Evolutionary conservation across 2,888 invertebrate genomes (phyloP), one percentile per base, ranked within the genome.

Genomic region (Cephus spinipes): DNA sequence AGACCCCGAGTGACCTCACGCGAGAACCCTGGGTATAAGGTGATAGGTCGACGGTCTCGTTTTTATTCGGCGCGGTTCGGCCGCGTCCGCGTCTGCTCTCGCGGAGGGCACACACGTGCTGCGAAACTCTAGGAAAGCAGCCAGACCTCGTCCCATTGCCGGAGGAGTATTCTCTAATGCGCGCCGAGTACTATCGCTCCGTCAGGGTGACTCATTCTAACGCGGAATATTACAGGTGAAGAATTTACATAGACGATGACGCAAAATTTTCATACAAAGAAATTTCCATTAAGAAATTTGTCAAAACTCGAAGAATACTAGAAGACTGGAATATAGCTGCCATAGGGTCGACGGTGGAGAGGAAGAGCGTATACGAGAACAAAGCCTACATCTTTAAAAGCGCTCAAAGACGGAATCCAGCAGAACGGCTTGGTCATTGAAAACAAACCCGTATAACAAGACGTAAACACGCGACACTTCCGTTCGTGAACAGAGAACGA

Each of bases 141-240:
- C 6, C 71, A 33, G 71, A 71, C 71, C 33, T 32, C 71, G 71
- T 71, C 71, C 71, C 71, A 71, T 23, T 31, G 71, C 71, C 71
- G 71, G 32, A 33, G 71, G 71, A 32, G 32, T 30, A 71, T 71
- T 71, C 71, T 32, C 71, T 23, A 33, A 15, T 71, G 71, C 71
- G 32, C 31, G 33, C 71, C 23, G 31, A 15, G 71, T 32, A 31
- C 31, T 71, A 11, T 71, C 31, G 32, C 31, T 31, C 71, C 12
- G 15, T 6, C 71, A 33, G 32, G 71, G 12, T 71, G 71, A 71
- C 4, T 71, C 71, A 31, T 71, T 31, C 12, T n/a, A 31, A 55
- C 55, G 23, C 55, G 55, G 23, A 55, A 23, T 55, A 23, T 55
- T 55, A 23, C 55, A 55, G 23, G 2, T 9, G 23, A 55, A 23